Conservation (phyloP, 2,113 vertebrate species). For the Menura novaehollandiae region DNA sequence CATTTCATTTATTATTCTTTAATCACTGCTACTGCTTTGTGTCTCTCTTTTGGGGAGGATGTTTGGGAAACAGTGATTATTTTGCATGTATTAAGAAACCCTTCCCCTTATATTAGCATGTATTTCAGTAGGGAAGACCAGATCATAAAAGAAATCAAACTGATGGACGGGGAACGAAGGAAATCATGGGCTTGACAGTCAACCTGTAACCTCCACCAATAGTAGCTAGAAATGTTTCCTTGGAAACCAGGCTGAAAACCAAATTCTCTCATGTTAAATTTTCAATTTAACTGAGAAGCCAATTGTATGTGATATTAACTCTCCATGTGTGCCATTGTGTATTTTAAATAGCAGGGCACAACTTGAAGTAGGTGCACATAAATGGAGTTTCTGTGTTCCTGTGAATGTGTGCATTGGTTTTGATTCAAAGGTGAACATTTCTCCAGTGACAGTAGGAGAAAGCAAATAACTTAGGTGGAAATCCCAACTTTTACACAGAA, state of each 20-base stretch:
- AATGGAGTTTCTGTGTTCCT: neutral
- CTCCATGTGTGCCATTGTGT: neutral
- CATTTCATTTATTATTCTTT: neutral
- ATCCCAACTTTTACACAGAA: neutral
- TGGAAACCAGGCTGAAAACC: constrained; percentile 16
- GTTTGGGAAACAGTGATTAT: neutral
- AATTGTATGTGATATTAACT: neutral
- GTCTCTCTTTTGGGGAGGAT: neutral
- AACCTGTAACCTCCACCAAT: neutral
- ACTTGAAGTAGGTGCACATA: neutral
- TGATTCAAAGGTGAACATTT: neutral
- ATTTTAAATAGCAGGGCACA: neutral
- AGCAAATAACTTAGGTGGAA: neutral
- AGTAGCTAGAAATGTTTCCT: constrained; percentile 30
- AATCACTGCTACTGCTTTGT: neutral
- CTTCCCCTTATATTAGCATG: neutral
- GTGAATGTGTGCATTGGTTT: neutral
- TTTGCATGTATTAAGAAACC: neutral
- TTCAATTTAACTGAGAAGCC: constrained; percentile 1
- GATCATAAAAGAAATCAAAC: neutral
- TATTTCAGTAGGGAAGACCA: neutral
- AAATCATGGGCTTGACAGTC: neutral
- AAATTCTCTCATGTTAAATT: neutral
- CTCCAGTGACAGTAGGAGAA: neutral
- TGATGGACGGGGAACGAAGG: neutral